Base-by-base conservation (phyloP, 2,797 vertebrate species). In the Lithobates pipiens region DNA sequence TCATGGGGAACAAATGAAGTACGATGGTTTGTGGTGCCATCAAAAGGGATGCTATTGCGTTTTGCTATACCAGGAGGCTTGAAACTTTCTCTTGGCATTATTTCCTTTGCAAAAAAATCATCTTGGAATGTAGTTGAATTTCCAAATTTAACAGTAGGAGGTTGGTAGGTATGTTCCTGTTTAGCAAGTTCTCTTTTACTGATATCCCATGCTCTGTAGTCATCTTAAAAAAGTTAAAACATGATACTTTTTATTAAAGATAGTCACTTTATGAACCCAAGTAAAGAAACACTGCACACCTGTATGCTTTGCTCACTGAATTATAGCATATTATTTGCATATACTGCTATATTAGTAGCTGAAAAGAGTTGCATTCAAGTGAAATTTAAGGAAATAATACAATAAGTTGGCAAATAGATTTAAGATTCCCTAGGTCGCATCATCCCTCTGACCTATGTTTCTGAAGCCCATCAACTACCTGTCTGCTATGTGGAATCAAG, bases 41-140 rank as follows among this genome's bases (percentile, higher is more conserved):
- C 85, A 0, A 97, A 96, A 42, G 96, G 95, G 13, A 76, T 63
- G 0, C 88, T 83, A 15, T 92, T 91, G 15, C 42, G 18, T 82
- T 88, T 93, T 85, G 90, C 57, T 0, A 63, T 3, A 15, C 86
- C 79, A 1, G 85, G 23, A 36, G 95, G 96, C 74, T 95, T 97
- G 78, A 88, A 96, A 88, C 92, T 95, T 79, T 89, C 89, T 0
- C 91, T 91, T 0, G 89, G 90, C 23, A 88, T 89, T 29, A 92
- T 39, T 39, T 93, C 92, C 77, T 50, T 91, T 2, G 92, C 90
- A 65, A 92, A 57, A 76, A 92, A 97, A 50, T 94, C 94, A 63
- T 96, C 94, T 85, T 96, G 96, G 90, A 95, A 96, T 0, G 96
- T 97, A 5, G 95, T 96, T 82, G 94, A 61, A 77, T 96, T 96